Percentiles rank a stretch among this genome's conserved stretches.
These are phyloP conservation scores for Palythoa grandiflora DNA, from an alignment of 92 coral and sea anemone genomes.

Conservation along the genomic window DNA sequence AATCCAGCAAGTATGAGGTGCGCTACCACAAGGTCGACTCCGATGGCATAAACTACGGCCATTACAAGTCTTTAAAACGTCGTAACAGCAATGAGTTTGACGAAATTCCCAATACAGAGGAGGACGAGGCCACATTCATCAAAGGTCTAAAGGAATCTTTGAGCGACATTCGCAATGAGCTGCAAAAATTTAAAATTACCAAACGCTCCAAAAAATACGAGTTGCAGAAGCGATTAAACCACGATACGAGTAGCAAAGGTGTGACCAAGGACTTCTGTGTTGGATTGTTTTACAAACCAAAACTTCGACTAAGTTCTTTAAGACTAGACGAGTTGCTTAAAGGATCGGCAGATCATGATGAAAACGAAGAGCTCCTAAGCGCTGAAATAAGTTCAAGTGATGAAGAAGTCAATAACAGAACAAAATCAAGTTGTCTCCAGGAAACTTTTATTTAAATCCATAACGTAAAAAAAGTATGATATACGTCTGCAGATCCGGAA, in stretches of 20 bases:
- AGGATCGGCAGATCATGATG: background rate
- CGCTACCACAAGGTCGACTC: slow-evolving; percentile 26
- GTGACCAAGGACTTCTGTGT: background rate
- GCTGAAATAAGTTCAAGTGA: slow-evolving; percentile 14
- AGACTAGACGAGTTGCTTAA: background rate
- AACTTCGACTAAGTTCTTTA: slow-evolving; percentile 1
- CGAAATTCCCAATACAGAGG: slow-evolving; percentile 5
- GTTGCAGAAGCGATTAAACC: slow-evolving; percentile 26
- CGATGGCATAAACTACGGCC: slow-evolving; percentile 43
- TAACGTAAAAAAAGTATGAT: background rate
- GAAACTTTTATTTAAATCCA: slow-evolving; percentile 16
- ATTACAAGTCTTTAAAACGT: slow-evolving; percentile 66
- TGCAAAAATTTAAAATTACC: slow-evolving; percentile 10
- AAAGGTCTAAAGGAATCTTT: slow-evolving; percentile 64
- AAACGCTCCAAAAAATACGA: slow-evolving; percentile 67
- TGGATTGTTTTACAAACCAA: slow-evolving; percentile 29
- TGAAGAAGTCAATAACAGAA: background rate
- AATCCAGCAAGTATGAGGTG: slow-evolving; percentile 68
- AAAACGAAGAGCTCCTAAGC: slow-evolving; percentile 5
- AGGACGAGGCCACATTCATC: slow-evolving; percentile 59
- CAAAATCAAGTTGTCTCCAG: background rate
- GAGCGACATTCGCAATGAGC: slow-evolving; percentile 44
- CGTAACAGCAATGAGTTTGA: slow-evolving; percentile 15
- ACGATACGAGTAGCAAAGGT: background rate
- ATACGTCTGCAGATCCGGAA: background rate